Percentiles rank a stretch among this genome's conserved stretches.
Conservation (phyloP, 2,888 invertebrate genomes). For the Halictus quadricinctus region DNA sequence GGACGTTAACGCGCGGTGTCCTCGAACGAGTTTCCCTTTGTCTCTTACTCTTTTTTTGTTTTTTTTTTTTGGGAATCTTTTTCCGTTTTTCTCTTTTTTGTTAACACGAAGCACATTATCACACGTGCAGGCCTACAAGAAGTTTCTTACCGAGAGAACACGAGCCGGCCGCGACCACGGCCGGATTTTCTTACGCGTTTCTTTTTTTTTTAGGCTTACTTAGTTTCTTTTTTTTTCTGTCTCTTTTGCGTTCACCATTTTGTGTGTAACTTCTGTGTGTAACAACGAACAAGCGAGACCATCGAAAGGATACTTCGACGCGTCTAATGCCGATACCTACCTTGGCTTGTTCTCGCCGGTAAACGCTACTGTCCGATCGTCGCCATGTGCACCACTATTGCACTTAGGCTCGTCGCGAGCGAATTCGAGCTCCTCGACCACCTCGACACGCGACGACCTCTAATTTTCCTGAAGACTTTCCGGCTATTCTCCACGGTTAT, state of each 20-base stretch:
- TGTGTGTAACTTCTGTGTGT: slow-evolving; percentile 21
- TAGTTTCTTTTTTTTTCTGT: not conserved
- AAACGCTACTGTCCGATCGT: slow-evolving; percentile 11
- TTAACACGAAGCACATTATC: slow-evolving; percentile 59
- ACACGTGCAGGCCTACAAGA: slow-evolving; percentile 61
- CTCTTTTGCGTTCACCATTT: slow-evolving; percentile 20
- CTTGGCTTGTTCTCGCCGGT: slow-evolving; percentile 21
- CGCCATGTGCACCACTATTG: not conserved
- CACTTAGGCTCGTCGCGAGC: slow-evolving; percentile 17
- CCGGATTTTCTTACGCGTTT: slow-evolving; percentile 34
- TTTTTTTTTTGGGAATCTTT: not conserved
- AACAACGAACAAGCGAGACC: slow-evolving; percentile 45
- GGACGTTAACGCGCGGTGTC: slow-evolving; percentile 51
- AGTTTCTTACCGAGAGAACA: slow-evolving; percentile 51
- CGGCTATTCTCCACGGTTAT: not conserved
- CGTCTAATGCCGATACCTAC: slow-evolving; percentile 50
- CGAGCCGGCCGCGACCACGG: slow-evolving; percentile 27
- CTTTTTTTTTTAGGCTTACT: not conserved
- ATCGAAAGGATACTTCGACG: slow-evolving; percentile 26
- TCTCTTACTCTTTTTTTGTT: not conserved
- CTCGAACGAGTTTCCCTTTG: slow-evolving; percentile 17
- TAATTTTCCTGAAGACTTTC: slow-evolving; percentile 32
- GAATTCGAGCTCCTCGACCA: slow-evolving; percentile 1
- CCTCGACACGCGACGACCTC: slow-evolving; percentile 25
- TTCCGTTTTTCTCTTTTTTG: not conserved